A percentile compares a stretch with the other conserved stretches of the same genome.
Conservation (phyloP, 2,797 vertebrate genomes). For the Halcyon chelicuti region DNA sequence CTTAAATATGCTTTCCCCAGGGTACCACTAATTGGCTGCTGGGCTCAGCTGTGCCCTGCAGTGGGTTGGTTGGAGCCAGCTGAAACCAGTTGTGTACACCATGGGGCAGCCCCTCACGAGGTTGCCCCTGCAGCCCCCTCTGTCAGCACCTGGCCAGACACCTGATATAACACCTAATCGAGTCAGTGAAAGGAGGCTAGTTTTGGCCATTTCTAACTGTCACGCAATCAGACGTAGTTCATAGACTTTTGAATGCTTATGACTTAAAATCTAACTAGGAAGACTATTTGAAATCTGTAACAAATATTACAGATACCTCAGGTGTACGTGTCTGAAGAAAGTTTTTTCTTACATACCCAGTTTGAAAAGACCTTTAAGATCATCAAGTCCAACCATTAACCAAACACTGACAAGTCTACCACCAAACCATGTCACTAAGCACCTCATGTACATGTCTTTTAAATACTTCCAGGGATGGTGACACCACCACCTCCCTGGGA, state of each 20-base stretch:
- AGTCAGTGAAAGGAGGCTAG: neutral
- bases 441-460: no score
- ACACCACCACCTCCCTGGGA: no score
- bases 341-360: neutral
- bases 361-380: no score
- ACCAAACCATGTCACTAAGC: no score
- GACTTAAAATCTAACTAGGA: neutral
- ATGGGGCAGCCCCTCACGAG: no score
- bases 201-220: neutral
- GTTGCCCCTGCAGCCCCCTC: neutral
- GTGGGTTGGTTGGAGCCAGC: no score
- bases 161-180: fast-evolving
- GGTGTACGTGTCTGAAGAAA: neutral
- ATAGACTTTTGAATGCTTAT: neutral
- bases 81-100: no score
- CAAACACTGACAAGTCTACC: no score
- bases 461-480: no score
- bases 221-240: neutral
- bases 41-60: neutral
- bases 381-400: no score
- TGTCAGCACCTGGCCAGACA: neutral
- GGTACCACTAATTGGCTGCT: neutral
- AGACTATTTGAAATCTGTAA: fast-evolving
- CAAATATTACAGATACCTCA: neutral
- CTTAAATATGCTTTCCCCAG: fast-evolving